Conservation (phyloP, 2,113 vertebrate genomes). For the Macquaria australasica region DNA sequence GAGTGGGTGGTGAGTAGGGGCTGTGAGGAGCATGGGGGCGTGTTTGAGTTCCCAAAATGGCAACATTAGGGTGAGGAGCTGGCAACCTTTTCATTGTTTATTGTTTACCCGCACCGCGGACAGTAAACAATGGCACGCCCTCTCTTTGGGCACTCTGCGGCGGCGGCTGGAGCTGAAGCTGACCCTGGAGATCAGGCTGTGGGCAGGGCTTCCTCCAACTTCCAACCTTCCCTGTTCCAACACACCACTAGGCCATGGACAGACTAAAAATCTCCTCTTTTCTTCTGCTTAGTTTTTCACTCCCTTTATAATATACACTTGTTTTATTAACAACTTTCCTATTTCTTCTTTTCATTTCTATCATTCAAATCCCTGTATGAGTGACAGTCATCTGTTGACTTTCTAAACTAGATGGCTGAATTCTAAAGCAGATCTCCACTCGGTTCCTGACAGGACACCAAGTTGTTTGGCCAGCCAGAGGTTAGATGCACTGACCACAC, state of each 20-base stretch:
- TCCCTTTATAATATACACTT: neutral
- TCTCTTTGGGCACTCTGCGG: slow-evolving; percentile 70
- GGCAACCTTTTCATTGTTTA: slow-evolving; percentile 86
- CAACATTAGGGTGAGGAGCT: slow-evolving; percentile 82
- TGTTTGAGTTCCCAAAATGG: slow-evolving; percentile 86
- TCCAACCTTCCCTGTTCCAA: slow-evolving; percentile 43
- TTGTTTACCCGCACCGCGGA: slow-evolving; percentile 83
- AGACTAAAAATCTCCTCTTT: slow-evolving; percentile 57
- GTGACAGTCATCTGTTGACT: slow-evolving; percentile 64
- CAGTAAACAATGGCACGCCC: slow-evolving; percentile 83
- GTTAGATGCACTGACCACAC: slow-evolving; percentile 63
- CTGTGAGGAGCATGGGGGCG: slow-evolving; percentile 74
- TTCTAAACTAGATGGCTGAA: slow-evolving; percentile 45
- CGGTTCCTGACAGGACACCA: slow-evolving; percentile 40
- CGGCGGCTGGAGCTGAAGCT: slow-evolving; percentile 57
- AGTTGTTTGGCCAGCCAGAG: slow-evolving; percentile 63
- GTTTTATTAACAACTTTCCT: neutral
- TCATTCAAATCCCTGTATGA: slow-evolving; percentile 38
- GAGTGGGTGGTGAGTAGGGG: slow-evolving; percentile 79
- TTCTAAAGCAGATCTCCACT: slow-evolving; percentile 17
- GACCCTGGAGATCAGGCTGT: slow-evolving; percentile 53
- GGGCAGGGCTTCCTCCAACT: slow-evolving; percentile 43
- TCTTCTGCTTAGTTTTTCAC: slow-evolving; percentile 13
- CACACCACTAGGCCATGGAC: slow-evolving; percentile 42
- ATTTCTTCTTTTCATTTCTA: neutral